Conservation (phyloP, 1,140 invertebrate species). For the Harlomillsia oculata region DNA sequence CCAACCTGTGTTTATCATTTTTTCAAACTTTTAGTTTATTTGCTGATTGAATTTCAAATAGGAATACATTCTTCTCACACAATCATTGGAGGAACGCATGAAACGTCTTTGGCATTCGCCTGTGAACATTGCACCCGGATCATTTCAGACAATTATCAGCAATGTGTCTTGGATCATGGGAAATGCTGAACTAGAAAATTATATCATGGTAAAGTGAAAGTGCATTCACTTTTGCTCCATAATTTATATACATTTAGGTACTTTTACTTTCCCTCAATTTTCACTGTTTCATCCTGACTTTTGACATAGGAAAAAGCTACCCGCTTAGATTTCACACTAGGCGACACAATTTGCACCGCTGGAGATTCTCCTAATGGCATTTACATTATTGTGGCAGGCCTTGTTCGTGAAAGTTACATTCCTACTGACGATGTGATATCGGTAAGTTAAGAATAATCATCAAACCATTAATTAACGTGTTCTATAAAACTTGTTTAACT, state of each 20-base stretch:
- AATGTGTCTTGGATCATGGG: constrained; percentile 27
- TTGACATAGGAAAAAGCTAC: constrained; percentile 25
- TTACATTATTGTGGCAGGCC: constrained; percentile 41
- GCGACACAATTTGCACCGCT: constrained; percentile 36
- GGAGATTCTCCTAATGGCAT: constrained; percentile 38
- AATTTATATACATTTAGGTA: background rate
- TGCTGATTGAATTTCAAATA: too few relatives aligned
- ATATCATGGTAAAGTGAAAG: constrained; percentile 11
- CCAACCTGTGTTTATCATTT: background rate
- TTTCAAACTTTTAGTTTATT: background rate
- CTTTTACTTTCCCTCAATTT: background rate
- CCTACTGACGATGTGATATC: constrained; percentile 15
- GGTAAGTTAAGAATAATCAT: constrained; percentile 5
- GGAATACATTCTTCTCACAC: background rate
- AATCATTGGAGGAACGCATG: constrained; percentile 23
- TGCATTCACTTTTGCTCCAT: background rate
- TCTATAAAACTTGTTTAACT: background rate
- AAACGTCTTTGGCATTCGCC: constrained; percentile 26
- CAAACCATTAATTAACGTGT: background rate
- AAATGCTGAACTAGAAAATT: constrained; percentile 14
- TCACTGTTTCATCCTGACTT: too few relatives aligned
- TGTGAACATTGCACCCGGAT: constrained; percentile 2
- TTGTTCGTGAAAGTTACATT: constrained; percentile 39
- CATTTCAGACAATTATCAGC: constrained; percentile 9
- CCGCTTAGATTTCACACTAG: background rate